Evolutionary conservation across 1,140 invertebrate species (phyloP), one percentile per base, ranked within the genome.

Genomic region (Papilio dardanus): DNA sequence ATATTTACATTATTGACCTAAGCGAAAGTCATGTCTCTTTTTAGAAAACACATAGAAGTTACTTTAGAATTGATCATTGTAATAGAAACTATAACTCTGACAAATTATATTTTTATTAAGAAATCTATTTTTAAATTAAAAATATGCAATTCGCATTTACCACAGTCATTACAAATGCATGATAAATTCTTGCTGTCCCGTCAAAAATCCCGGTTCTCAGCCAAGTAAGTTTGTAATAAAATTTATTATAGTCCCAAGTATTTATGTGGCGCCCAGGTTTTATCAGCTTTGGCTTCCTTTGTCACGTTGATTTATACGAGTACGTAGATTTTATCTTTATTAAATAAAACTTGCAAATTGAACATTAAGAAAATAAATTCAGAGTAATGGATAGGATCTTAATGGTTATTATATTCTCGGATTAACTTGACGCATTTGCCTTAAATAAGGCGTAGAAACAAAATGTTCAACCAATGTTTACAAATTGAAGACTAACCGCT

Each of bases 281-380:
- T 58, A 58, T 58, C 68, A 71, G 21, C 35, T 73, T 54, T 62
- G 19, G 8, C 19, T 31, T 54, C 46, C 50, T 73, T 73, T 73
- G 71, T 58, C 71, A 58, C 28, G n/a, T 58, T 73, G 71, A 73
- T 73, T 58, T 73, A 73, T 73, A 21, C 40, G 33, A 33, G 33
- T 3, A 7, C 42, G 30, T 73, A 73, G 71, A 73, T 73, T 58
- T 58, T 73, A 73, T 58, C 71, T 73, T 50, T 73, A 73, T 73
- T 58, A n/a, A 71, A 46, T 62, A 46, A 73, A 58, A 73, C 42
- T 73, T 54, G 71, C 50, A 73, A 73, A 42, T 16, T 16, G 42
- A 28, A 73, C 71, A 73, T 73, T 58, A 73, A 37, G 46, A 33
- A 73, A 58, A 73, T 73, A 73, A 73, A 73, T 73, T 73, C 31